phyloP scores from a whole-genome alignment of 2,113 vertebrate genomes.

The Tachysurus vachellii region DNA sequence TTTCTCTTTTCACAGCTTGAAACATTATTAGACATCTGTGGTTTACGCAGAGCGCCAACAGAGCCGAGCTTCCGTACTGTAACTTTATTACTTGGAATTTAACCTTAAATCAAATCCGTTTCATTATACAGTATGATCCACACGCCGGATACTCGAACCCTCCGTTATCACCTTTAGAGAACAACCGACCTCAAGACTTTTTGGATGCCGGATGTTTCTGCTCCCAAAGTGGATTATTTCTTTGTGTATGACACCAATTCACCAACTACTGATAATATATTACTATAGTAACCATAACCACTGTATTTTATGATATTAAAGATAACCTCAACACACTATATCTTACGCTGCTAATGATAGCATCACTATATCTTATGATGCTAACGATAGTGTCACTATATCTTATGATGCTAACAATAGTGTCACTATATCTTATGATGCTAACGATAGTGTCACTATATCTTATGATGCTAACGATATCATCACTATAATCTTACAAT shows the following conservation, averaged over 20 bases:
- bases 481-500: no score
- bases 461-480: no score
- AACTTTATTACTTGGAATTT: background rate
- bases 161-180: background rate
- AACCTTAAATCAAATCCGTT: background rate
- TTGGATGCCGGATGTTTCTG: background rate
- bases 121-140: background rate
- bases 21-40: slow-evolving; percentile 37
- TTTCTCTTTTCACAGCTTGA: slow-evolving; percentile 30
- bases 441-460: no score
- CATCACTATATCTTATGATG: no score
- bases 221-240: no score
- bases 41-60: background rate
- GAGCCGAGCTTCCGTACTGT: background rate
- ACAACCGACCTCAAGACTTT: background rate
- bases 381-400: no score
- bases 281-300: background rate
- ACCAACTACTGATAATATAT: no score
- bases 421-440: no score
- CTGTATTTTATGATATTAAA: background rate
- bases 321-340: no score
- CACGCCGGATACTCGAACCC: background rate
- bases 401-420: no score
- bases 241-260: no score
- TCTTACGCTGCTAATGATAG: no score